A percentile compares a stretch with the other conserved stretches of the same genome.
Evolutionary conservation across 2,888 invertebrate genomes (phyloP).

Genomic region (Galerucella calmariensis): DNA sequence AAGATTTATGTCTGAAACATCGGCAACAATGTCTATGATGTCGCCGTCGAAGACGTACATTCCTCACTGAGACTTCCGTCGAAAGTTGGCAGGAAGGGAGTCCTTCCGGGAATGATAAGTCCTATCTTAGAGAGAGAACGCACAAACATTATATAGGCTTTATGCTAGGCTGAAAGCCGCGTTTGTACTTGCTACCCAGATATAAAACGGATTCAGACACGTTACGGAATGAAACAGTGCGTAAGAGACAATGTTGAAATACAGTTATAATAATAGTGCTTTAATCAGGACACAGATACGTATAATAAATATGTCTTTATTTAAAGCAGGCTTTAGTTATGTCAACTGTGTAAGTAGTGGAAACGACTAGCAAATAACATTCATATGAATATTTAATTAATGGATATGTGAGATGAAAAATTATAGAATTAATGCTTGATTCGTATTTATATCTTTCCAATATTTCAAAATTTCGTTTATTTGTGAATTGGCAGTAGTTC

Average conservation of each 20-base stretch:
- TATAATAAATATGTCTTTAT: background rate
- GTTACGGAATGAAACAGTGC: conserved; percentile 26
- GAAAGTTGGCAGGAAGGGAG: conserved; percentile 40
- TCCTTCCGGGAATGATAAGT: conserved; percentile 41
- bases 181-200: conserved; percentile 24
- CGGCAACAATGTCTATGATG: conserved; percentile 17
- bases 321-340: background rate
- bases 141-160: conserved; percentile 35
- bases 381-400: background rate
- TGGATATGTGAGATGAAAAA: no score
- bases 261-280: conserved; percentile 2
- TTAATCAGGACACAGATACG: conserved; percentile 8
- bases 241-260: conserved; percentile 16
- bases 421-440: background rate
- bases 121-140: conserved; percentile 37
- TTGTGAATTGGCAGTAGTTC: conserved; percentile 8
- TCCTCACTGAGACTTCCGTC: conserved; percentile 39
- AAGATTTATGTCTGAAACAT: background rate
- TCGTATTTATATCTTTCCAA: conserved; percentile 2
- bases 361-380: background rate
- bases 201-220: conserved; percentile 19
- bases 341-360: background rate
- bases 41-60: conserved; percentile 16
- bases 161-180: conserved; percentile 30
- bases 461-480: conserved; percentile 8